Evolutionary conservation across 2,888 invertebrate genomes (phyloP).

Genomic region (Cantharis lateralis): DNA sequence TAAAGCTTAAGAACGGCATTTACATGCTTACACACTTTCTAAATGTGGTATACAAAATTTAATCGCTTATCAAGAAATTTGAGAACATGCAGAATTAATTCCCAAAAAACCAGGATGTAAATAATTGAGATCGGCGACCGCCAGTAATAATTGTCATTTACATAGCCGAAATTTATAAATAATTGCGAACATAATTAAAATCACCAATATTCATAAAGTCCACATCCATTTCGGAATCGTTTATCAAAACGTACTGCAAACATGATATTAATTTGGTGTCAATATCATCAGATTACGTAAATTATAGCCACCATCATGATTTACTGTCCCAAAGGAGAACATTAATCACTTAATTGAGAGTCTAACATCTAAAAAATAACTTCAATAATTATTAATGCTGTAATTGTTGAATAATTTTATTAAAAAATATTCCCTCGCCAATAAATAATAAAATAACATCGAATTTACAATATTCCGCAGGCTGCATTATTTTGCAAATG

Average conservation of each 20-base stretch:
- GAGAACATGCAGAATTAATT: neutral
- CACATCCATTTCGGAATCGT: constrained; percentile 42
- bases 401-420: neutral
- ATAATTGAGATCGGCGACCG: constrained; percentile 27
- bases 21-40: neutral
- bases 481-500: neutral
- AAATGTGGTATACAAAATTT: neutral
- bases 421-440: neutral
- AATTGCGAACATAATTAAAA: constrained; percentile 41
- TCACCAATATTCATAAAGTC: constrained; percentile 42
- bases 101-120: constrained; percentile 6
- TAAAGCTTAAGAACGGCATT: constrained; percentile 9
- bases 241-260: constrained; percentile 38
- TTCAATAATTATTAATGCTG: neutral
- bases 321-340: constrained; percentile 21
- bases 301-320: constrained; percentile 35
- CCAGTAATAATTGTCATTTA: constrained; percentile 38
- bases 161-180: constrained; percentile 40
- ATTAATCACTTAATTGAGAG: constrained; percentile 20
- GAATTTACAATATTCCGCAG: neutral
- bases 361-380: neutral
- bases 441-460: neutral
- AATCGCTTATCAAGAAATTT: neutral
- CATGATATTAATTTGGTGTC: constrained; percentile 45
- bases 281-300: constrained; percentile 45